These are phyloP conservation scores for Saguinus imperator DNA, from an alignment of 2,113 vertebrate species.

Conservation along the genomic window DNA sequence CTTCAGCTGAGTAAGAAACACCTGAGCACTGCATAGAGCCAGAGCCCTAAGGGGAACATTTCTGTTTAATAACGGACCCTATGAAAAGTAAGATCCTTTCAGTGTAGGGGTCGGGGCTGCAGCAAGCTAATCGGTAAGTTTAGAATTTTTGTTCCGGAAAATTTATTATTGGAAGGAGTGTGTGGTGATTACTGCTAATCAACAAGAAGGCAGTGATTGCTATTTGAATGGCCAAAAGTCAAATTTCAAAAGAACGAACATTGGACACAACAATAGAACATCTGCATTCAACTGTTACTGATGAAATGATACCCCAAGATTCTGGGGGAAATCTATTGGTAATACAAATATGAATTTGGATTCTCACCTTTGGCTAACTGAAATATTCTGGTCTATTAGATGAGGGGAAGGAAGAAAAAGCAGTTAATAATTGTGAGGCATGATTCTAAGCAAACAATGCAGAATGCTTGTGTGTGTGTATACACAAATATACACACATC, in stretches of 20 bases:
- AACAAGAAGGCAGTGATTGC: conserved; percentile 9
- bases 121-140: conserved; percentile 24
- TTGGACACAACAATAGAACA: not conserved
- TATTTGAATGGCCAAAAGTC: conserved; percentile 33
- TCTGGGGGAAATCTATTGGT: not conserved
- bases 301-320: not conserved
- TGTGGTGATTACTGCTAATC: not conserved
- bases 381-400: conserved; percentile 11
- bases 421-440: not conserved
- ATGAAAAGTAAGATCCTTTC: conserved; percentile 39
- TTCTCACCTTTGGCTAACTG: not conserved
- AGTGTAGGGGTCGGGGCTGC: not conserved
- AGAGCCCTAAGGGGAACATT: conserved; percentile 62
- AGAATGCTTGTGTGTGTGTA: not conserved
- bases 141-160: conserved; percentile 33
- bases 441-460: not conserved
- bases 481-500: too few species aligned
- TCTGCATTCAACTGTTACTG: too few species aligned
- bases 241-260: conserved; percentile 56
- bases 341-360: conserved; percentile 17
- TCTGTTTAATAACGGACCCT: conserved; percentile 68
- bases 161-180: not conserved
- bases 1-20: conserved; percentile 60
- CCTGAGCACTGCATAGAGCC: not conserved
- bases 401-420: not conserved